These are phyloP conservation scores for Bombus picipes DNA, from an alignment of 1,140 invertebrate genomes.

Conservation along the genomic window DNA sequence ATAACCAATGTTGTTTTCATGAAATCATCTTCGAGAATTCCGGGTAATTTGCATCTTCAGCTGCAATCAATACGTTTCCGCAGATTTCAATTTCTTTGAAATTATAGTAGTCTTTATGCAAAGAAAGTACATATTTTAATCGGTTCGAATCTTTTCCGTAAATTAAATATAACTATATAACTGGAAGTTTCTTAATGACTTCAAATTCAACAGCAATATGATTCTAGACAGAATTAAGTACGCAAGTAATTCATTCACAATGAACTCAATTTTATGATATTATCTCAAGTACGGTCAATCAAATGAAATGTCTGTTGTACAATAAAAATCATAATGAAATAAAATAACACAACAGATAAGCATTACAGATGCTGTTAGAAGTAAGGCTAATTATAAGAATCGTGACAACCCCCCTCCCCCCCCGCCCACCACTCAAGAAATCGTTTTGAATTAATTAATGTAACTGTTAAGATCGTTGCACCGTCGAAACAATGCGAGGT, in stretches of 20 bases:
- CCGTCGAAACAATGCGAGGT: constrained; percentile 42
- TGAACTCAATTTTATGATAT: background rate
- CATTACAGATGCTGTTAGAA: no score
- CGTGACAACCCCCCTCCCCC: background rate
- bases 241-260: background rate
- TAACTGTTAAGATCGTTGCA: constrained; percentile 11
- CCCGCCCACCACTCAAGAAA: background rate
- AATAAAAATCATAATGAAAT: background rate
- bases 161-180: background rate
- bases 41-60: constrained; percentile 33
- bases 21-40: constrained; percentile 39
- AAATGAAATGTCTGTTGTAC: background rate
- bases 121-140: background rate
- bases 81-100: constrained; percentile 1
- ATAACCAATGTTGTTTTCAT: constrained; percentile 33
- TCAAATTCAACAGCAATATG: no score
- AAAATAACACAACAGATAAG: background rate
- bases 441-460: constrained; percentile 45
- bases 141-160: background rate
- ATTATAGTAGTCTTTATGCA: background rate
- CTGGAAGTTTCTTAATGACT: background rate
- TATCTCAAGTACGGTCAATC: background rate
- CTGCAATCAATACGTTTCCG: constrained; percentile 18
- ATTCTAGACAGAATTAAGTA: background rate
- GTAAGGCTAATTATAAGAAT: background rate